A percentile compares a stretch with the other conserved stretches of the same genome.
Conservation (phyloP, 2,888 invertebrate species). For the Dicranocentrus wangi region DNA sequence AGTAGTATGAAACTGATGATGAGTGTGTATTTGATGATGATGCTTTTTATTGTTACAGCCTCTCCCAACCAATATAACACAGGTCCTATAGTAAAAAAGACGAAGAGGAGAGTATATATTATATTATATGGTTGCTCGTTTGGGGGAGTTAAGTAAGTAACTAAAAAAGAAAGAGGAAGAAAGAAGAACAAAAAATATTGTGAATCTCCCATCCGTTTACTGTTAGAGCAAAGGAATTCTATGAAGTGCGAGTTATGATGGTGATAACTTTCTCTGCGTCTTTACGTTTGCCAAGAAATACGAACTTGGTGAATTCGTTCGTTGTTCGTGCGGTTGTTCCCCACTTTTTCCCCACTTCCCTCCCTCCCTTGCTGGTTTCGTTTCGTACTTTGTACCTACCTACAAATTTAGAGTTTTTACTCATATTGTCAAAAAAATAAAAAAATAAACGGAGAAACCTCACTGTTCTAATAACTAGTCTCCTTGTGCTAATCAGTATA, state of each 20-base stretch:
- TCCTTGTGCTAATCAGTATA: no score
- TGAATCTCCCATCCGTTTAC: constrained; percentile 42
- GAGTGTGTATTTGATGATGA: constrained; percentile 54
- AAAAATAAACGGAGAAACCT: no score
- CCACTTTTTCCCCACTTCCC: constrained; percentile 26
- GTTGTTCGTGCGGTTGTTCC: no score
- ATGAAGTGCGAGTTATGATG: constrained; percentile 58
- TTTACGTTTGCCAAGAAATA: constrained; percentile 56
- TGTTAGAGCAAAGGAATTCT: constrained; percentile 38
- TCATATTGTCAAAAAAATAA: constrained; percentile 6
- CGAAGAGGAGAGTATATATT: no score
- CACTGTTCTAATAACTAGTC: no score
- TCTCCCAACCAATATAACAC: constrained; percentile 27
- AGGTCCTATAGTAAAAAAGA: neutral
- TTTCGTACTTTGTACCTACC: neutral
- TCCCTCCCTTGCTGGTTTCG: constrained; percentile 9
- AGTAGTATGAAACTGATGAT: constrained; percentile 41
- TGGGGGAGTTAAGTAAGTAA: constrained; percentile 36
- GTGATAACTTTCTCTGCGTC: constrained; percentile 52
- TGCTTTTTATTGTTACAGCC: constrained; percentile 42
- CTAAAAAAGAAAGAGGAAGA: constrained; percentile 46
- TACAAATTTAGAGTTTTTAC: constrained; percentile 1
- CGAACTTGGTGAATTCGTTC: no score
- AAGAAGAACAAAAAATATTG: constrained; percentile 41
- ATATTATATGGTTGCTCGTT: constrained; percentile 30